A percentile compares a stretch with the other conserved stretches of the same genome.
Evolutionary conservation across 2,797 vertebrate genomes (phyloP).

Genomic region (Ptychadena robeensis): DNA sequence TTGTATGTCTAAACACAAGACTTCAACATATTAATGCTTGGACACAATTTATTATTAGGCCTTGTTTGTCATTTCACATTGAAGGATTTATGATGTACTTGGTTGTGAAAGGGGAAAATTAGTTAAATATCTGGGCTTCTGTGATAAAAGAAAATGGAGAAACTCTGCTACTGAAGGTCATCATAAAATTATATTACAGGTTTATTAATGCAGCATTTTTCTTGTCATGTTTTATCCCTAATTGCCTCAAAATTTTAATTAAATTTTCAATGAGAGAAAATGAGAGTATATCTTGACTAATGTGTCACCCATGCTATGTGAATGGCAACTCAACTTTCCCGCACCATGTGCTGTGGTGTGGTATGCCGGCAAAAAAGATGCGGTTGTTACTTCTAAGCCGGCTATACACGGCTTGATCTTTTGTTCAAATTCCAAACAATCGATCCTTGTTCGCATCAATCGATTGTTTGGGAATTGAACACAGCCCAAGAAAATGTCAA

Average conservation of each 20-base stretch:
- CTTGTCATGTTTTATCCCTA: not conserved
- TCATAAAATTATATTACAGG: not conserved
- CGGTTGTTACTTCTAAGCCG: too few species aligned
- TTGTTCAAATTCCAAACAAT: too few species aligned
- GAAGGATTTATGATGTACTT: not conserved
- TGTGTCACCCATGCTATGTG: too few species aligned
- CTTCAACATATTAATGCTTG: not conserved
- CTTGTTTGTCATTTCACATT: not conserved
- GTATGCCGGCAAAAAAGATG: too few species aligned
- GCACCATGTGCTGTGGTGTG: too few species aligned
- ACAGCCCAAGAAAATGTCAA: too few species aligned
- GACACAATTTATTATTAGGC: not conserved
- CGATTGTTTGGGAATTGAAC: too few species aligned
- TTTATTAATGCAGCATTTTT: not conserved
- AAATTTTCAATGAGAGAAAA: too few species aligned
- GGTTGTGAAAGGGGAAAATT: not conserved
- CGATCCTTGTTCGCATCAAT: too few species aligned
- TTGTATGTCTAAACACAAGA: not conserved
- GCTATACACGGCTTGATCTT: too few species aligned
- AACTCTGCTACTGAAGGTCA: not conserved
- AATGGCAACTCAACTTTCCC: too few species aligned
- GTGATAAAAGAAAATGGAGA: not conserved
- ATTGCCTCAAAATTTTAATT: not conserved
- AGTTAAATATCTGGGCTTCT: not conserved
- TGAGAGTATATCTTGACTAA: too few species aligned